Evolutionary conservation across 2,113 vertebrate genomes (phyloP), one percentile per base, ranked within the genome.

Genomic region (Rhinolophus ferrumequinum): DNA sequence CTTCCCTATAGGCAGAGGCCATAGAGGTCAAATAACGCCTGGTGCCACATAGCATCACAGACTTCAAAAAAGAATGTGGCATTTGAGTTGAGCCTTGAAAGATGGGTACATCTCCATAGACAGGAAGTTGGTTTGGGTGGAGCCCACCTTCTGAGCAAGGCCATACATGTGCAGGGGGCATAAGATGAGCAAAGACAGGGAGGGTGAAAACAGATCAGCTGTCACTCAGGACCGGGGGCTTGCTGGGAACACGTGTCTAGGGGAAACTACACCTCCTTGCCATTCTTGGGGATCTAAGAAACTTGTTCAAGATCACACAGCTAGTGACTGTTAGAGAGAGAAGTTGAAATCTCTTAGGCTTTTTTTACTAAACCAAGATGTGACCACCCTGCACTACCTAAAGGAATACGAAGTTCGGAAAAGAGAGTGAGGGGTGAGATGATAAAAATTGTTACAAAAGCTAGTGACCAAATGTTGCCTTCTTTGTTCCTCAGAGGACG

Each of bases 201-300:
- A 54, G 18, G 6, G 21, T 19, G 21, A 47, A 9, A 21, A 41
- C 16, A 13, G 33, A 11, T 2, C 47, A 22, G 30, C 30, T 7
- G 82, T 75, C 52, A 5, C 47, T 26, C 33, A 3, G 62, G 50
- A 41, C 0, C 0, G 30, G 35, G 8, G 15, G 5, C 52, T 10
- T 44, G 3, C 52, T 24, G 5, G 58, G 60, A 44, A 4, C 33
- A 24, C 0, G 0, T 41, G 38, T 64, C 54, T 7, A 21, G 4
- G 12, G 64, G 44, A 50, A 38, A 6, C 64, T 35, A 24, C 54
- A 28, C 0, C 3, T 8, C 8, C 47, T 2, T 56, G 69, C 30
- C 21, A 10, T 73, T 52, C 50, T 10, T 1, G 8, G 22, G 16
- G 13, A 15, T 21, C 73, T 56, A 54, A 85, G 24, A 10, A 93